Evolutionary conservation across 1,140 invertebrate genomes (phyloP).

Genomic region (Thaumatotibia leucotreta): DNA sequence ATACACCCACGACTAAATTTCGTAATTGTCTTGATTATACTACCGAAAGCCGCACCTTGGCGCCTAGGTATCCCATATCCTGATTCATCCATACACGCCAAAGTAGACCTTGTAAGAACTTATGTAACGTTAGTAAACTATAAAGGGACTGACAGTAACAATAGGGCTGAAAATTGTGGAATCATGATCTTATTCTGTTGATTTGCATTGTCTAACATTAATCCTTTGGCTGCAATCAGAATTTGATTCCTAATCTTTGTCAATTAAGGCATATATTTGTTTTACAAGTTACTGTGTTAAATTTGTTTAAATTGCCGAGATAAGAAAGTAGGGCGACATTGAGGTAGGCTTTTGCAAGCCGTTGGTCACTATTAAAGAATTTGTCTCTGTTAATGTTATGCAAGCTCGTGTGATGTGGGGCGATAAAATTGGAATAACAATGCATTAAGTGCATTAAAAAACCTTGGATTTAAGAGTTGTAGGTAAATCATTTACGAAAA

Average conservation of each 20-base stretch:
- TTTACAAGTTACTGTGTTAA: slow-evolving; percentile 26
- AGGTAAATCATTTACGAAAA: neutral
- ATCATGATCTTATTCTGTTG: neutral
- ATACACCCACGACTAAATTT: slow-evolving; percentile 38
- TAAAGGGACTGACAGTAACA: neutral
- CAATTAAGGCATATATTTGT: neutral
- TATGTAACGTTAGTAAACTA: neutral
- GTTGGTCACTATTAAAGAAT: slow-evolving; percentile 69
- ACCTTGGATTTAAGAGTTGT: neutral
- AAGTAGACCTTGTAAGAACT: neutral
- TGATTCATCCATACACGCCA: neutral
- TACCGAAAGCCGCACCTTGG: slow-evolving; percentile 7
- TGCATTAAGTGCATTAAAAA: slow-evolving; percentile 1
- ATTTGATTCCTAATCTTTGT: neutral
- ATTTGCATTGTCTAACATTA: neutral
- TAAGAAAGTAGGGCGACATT: slow-evolving; percentile 71
- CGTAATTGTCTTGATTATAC: slow-evolving; percentile 39
- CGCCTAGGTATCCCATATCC: neutral
- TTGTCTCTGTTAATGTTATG: slow-evolving; percentile 53
- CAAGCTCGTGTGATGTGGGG: slow-evolving; percentile 22
- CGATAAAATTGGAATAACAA: slow-evolving; percentile 6
- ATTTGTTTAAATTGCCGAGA: slow-evolving; percentile 50
- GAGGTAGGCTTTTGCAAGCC: slow-evolving; percentile 67
- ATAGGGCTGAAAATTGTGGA: neutral
- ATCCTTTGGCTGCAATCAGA: neutral